A percentile compares a stretch with the other conserved stretches of the same genome.
These are phyloP conservation scores for Melanaphis sacchari DNA, from an alignment of 1,140 invertebrate genomes.

Conservation along the genomic window DNA sequence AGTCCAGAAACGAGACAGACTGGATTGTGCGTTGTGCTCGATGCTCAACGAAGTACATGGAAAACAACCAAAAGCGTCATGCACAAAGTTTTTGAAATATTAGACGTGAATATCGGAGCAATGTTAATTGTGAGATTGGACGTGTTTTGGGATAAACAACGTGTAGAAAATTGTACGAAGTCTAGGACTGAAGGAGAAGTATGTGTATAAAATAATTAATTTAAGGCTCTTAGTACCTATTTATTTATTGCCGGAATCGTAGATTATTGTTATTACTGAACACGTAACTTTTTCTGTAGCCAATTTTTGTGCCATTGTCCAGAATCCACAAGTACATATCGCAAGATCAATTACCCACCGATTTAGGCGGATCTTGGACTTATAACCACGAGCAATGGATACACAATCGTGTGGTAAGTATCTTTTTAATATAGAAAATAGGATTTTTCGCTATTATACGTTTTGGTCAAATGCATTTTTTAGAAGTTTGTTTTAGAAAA, in stretches of 20 bases:
- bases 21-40: conserved; percentile 72
- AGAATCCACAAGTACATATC: conserved; percentile 78
- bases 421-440: not conserved
- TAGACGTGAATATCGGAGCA: conserved; percentile 67
- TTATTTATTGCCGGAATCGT: not conserved
- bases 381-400: conserved; percentile 86
- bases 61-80: conserved; percentile 71
- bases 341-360: conserved; percentile 76
- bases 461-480: not conserved
- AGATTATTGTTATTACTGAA: not conserved
- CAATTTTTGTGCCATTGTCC: conserved; percentile 70
- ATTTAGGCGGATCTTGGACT: conserved; percentile 78
- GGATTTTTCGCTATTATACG: not conserved
- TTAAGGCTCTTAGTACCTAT: not conserved
- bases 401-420: conserved; percentile 78
- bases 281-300: conserved; percentile 64
- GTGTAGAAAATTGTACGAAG: conserved; percentile 75
- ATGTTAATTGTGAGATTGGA: conserved; percentile 74
- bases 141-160: conserved; percentile 77
- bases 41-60: conserved; percentile 72
- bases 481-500: not conserved
- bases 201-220: conserved; percentile 58
- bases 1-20: conserved; percentile 66
- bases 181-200: conserved; percentile 73
- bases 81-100: conserved; percentile 66